These are phyloP conservation scores for Gephyroberyx darwinii DNA, from an alignment of 2,797 vertebrate species.

Conservation along the genomic window DNA sequence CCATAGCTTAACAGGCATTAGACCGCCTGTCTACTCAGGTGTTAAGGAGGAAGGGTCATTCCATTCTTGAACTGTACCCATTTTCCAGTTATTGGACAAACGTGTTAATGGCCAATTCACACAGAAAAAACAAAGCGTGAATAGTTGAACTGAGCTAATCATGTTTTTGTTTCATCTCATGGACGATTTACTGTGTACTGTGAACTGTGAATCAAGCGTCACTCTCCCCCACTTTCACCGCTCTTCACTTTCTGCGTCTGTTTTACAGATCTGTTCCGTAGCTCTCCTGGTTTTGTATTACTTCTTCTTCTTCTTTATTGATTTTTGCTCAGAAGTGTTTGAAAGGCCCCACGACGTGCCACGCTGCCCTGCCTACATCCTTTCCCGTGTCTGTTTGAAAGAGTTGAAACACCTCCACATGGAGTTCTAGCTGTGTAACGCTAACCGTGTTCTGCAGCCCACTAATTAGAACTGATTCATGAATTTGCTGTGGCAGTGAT, in stretches of 20 bases:
- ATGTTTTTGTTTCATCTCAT: neutral
- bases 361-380: neutral
- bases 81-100: neutral
- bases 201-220: neutral
- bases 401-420: conserved; percentile 26
- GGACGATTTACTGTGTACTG: neutral
- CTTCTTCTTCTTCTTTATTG: neutral
- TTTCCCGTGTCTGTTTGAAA: conserved; percentile 16
- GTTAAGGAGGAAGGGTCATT: no score
- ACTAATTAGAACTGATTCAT: conserved; percentile 51
- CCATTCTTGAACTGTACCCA: no score
- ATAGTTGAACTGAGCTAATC: neutral
- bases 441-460: conserved; percentile 19
- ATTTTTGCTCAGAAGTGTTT: neutral
- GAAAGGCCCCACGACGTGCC: neutral
- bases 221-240: neutral
- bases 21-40: no score
- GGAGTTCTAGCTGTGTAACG: conserved; percentile 5
- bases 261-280: neutral
- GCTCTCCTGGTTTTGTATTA: neutral
- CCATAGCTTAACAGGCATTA: no score
- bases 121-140: no score
- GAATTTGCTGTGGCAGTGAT: conserved; percentile 29
- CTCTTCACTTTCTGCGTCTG: neutral
- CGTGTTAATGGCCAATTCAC: neutral